Evolutionary conservation across 1,140 invertebrate genomes (phyloP).

Genomic region (Eurosta solidaginis): DNA sequence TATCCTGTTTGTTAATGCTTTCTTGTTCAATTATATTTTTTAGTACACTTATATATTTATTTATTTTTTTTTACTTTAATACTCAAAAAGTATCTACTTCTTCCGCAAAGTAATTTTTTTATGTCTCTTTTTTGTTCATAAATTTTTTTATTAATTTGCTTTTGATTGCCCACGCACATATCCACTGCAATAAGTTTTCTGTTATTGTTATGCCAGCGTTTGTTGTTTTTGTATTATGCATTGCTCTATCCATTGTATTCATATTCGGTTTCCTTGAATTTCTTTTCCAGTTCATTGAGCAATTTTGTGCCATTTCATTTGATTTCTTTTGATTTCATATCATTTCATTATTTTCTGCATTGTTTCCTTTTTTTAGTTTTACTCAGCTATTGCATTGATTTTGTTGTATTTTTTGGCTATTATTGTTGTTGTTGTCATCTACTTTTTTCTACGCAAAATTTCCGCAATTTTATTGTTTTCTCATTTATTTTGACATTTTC

Average conservation of each 20-base stretch:
- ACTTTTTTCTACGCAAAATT: not conserved
- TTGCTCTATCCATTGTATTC: not conserved
- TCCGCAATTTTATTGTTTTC: constrained; percentile 19
- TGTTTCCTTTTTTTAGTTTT: not conserved
- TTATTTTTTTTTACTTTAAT: not conserved
- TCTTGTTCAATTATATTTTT: not conserved
- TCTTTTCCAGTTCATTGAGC: constrained; percentile 4
- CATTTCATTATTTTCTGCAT: not conserved
- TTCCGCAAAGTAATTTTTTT: not conserved
- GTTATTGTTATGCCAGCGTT: not conserved
- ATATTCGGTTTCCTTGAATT: constrained; percentile 18
- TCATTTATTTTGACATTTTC: constrained; percentile 25
- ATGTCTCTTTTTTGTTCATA: not conserved
- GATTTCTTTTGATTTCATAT: constrained; percentile 13
- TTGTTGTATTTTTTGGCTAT: not conserved
- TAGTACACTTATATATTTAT: not conserved
- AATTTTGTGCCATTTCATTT: constrained; percentile 20
- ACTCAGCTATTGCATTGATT: constrained; percentile 5
- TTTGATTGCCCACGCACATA: not conserved
- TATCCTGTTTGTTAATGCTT: not conserved
- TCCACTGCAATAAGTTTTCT: not conserved
- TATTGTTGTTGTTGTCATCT: not conserved
- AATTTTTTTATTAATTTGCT: not conserved
- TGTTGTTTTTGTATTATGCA: not conserved
- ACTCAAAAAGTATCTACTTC: too few relatives aligned